Evolutionary conservation across 2,113 vertebrate species (phyloP).

Genomic region (Plotosus lineatus): DNA sequence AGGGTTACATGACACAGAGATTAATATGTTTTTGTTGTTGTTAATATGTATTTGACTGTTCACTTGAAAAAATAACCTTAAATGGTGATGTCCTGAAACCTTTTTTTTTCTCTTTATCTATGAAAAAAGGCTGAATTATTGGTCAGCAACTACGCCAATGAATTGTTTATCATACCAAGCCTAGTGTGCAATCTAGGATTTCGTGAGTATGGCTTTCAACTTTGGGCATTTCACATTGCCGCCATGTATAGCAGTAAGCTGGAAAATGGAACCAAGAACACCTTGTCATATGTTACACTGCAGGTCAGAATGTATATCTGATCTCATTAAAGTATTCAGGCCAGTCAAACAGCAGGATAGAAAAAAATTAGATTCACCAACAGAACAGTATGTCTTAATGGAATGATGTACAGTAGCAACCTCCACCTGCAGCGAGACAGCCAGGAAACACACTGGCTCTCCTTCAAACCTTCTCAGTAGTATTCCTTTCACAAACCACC

Average conservation of each 20-base stretch:
- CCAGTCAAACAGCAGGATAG: conserved; percentile 19
- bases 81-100: background rate
- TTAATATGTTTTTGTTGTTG: background rate
- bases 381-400: conserved; percentile 29
- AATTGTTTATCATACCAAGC: background rate
- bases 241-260: background rate
- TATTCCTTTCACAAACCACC: background rate
- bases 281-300: background rate
- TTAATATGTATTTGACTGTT: background rate
- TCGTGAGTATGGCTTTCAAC: background rate
- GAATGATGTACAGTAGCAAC: conserved; percentile 19
- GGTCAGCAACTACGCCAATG: background rate
- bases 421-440: conserved; percentile 22
- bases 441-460: conserved; percentile 14
- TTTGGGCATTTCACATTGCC: background rate
- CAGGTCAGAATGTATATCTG: conserved; percentile 16
- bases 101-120: background rate
- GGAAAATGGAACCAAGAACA: background rate
- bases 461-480: background rate
- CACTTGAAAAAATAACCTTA: background rate
- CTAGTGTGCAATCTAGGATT: background rate
- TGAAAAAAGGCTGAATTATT: background rate
- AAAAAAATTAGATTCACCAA: conserved; percentile 19
- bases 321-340: conserved; percentile 20
- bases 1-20: background rate